Base-by-base conservation (phyloP, 2,888 invertebrate species). In the Caenorhabditis doughertyi region DNA sequence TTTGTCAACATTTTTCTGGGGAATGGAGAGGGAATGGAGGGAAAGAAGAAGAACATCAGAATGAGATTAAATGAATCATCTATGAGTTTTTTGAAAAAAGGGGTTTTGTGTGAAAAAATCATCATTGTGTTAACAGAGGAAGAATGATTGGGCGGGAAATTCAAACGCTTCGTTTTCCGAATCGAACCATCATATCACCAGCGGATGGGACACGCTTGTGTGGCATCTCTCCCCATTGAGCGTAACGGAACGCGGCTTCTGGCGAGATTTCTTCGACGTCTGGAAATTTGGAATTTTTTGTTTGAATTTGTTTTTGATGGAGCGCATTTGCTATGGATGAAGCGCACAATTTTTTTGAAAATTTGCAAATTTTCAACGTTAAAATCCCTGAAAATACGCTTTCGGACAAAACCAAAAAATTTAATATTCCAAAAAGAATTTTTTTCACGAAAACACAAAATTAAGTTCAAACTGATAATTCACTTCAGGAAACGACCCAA, bases 101-200 rank as follows among this genome's bases (percentile, higher is more conserved):
- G 21, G n/a, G 74, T 67, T 58, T 68, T 68, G 67, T 68, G 67
- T 60, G 76, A 56, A 47, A 32, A 25, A 35, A n/a, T 18, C n/a
- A n/a, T n/a, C n/a, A n/a, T n/a, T n/a, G n/a, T n/a, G n/a, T 51
- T 51, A n/a, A 13, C 25, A 16, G n/a, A 39, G 39, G 53, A 13
- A n/a, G n/a, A n/a, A n/a, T 8, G 39, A 16, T 13, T 16, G 9
- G 16, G 4, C 16, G 44, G 18, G 29, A 9, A 16, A 11, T 13
- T 64, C 47, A 79, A 42, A 72, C 23, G 71, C 44, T 65, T 32
- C 79, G 53, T 23, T 79, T 79, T 27, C 79, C 79, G 51, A 79
- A 79, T 42, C 79, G 55, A 23, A 79, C 81, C 81, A 81, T 81
- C 81, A 81, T 81, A 29, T 81, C 81, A 23, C 81, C 81, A 39